Percentiles rank a stretch among this genome's conserved stretches.
Conservation (phyloP, 2,888 invertebrate genomes). For the Harmothoe impar region DNA sequence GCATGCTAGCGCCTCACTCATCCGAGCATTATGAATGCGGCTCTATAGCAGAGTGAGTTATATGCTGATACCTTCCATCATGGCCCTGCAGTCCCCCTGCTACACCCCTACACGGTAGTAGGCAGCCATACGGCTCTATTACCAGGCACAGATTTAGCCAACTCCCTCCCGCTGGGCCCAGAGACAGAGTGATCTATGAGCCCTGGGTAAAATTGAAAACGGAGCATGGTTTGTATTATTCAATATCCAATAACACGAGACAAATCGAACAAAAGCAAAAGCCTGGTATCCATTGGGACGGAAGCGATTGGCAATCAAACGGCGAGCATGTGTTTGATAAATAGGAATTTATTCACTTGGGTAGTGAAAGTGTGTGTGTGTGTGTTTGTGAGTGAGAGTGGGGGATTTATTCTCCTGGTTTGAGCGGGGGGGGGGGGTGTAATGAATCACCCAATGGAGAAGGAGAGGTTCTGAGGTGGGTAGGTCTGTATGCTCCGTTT, state of each 20-base stretch:
- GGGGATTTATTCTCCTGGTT: neutral
- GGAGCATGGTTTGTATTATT: slow-evolving; percentile 44
- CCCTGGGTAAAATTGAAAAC: neutral
- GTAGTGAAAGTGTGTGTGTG: neutral
- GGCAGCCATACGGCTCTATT: neutral
- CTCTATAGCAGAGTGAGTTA: no score
- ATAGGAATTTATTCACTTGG: slow-evolving; percentile 48
- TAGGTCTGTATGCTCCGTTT: neutral
- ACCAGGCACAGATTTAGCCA: slow-evolving; percentile 3
- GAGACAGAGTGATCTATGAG: neutral
- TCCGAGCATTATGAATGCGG: no score
- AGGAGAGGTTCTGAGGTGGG: neutral
- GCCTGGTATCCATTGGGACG: neutral
- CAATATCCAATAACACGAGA: slow-evolving; percentile 42
- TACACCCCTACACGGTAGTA: neutral
- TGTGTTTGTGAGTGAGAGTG: neutral
- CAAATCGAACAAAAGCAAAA: slow-evolving; percentile 54
- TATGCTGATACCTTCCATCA: no score
- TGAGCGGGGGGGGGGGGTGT: neutral
- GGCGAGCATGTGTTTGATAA: slow-evolving; percentile 52
- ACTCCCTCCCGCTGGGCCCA: neutral
- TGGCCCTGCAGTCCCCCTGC: neutral
- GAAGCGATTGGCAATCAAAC: slow-evolving; percentile 60
- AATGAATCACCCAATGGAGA: neutral
- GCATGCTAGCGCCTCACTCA: no score